Base-by-base conservation (phyloP, 1,140 invertebrate species). In the Heliconius himera region DNA sequence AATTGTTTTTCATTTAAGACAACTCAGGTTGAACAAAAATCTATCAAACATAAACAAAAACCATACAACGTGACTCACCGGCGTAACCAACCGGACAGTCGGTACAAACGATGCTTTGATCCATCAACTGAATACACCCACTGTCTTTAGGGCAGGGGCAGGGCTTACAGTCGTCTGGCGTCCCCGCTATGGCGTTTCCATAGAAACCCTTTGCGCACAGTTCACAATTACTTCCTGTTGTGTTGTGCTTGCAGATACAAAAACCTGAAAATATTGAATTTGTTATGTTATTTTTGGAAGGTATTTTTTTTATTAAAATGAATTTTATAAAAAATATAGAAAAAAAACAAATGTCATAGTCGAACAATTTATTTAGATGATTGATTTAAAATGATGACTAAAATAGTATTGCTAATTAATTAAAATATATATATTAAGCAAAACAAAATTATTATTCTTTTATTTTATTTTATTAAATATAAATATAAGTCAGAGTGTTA, bases 161-260 rank as follows among this genome's bases (percentile, higher is more conserved):
- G 0, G 97, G 96, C 88, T 97, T 96, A 89, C 99, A 99, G 92
- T 99, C 99, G 49, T 97, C 95, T 0, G 96, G 91, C 0, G 98
- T 99, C n/a, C 98, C 95, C 9, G 96, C 95, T 22, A 99, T 94
- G 2, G 99, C 98, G 93, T 99, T 98, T 33, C 99, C 99, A 91
- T 99, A 99, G 95, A 96, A 99, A 76, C 99, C 99, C 82, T 97
- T 96, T 20, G 97, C 97, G 94, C 99, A 99, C 1, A 97, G 95
- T 85, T 99, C 98, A 90, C 99, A 99, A 89, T 99, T 99, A 75
- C 98, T 97, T 13, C 99, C 99, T 33, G 97, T 97, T 0, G 99
- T 99, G 88, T 99, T 99, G 92, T 99, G 97, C 84, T 99, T 96
- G 91, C 99, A 99, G 87, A 99, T 99, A 95, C 99, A 99, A 79